Evolutionary conservation across 1,140 invertebrate genomes (phyloP), one percentile per base, ranked within the genome.

Genomic region (Pogonomyrmex californicus): DNA sequence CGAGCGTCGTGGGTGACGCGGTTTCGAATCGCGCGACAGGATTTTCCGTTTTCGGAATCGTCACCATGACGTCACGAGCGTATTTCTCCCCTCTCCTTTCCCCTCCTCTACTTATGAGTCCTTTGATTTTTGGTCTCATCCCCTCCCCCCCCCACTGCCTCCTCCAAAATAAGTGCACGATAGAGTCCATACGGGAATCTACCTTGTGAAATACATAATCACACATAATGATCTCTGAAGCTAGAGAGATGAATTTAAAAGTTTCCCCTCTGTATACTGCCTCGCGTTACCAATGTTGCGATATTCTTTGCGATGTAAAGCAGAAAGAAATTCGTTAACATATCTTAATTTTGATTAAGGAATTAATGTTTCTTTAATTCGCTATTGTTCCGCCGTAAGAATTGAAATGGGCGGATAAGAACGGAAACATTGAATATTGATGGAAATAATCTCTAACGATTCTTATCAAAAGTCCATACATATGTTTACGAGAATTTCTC

Each of bases 331-430:
- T 30, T 76, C 4, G 23, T 77, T 77, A 62, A 44, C 36, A 60
- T 78, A 77, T 36, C 41, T 78, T 78, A 51, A 36, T 65, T 78
- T 4, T 65, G 76, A 65, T 77, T 77, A 47, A 17, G 30, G 30
- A 49, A 65, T 47, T 65, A 9, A 78, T 78, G 33, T 17, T 17
- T 63, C 10, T 51, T 65, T 51, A 62, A 65, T 78, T 78, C 23
- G 5, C 17, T 5, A 36, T 78, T 65, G 14, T 47, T 76, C 23
- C 23, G 5, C 38, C 12, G 12, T 9, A 14, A 44, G 54, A 76
- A 60, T 60, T 17, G 38, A 60, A 56, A 76, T 6, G 5, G 6
- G 7, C 2, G 30, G n/a, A 38, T 36, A 47, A 12, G 17, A 63
- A n/a, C 47, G 47, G 38, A 5, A 23, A 44, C 6, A 30, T 58